Conservation (phyloP, 1,140 invertebrate genomes). For the Aradophagus sp. region DNA sequence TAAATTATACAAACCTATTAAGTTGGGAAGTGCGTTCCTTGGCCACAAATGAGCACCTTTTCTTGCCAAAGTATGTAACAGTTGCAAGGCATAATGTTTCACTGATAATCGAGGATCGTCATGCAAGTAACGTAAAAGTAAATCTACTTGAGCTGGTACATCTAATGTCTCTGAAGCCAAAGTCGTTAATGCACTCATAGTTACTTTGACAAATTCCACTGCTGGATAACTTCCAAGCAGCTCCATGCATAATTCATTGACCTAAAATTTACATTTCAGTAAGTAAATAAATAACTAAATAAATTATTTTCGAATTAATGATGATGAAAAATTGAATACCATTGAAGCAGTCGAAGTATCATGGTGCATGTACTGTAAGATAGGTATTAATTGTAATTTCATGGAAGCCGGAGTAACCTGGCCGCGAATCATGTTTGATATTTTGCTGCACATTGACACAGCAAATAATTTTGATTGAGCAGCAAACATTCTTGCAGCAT, state of each 20-base stretch:
- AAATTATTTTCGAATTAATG: too few relatives aligned
- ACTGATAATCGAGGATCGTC: slow-evolving; percentile 82
- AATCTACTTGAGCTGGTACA: slow-evolving; percentile 88
- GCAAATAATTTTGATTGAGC: slow-evolving; percentile 95
- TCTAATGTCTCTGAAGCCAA: slow-evolving; percentile 92
- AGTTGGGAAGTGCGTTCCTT: slow-evolving; percentile 78
- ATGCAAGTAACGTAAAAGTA: slow-evolving; percentile 74
- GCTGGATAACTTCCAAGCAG: slow-evolving; percentile 91
- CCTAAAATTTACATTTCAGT: too few relatives aligned
- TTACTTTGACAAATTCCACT: slow-evolving; percentile 89
- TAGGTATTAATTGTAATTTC: slow-evolving; percentile 92
- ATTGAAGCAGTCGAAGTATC: slow-evolving; percentile 88
- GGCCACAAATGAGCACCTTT: slow-evolving; percentile 89
- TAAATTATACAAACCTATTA: slow-evolving; percentile 74
- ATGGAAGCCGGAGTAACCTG: slow-evolving; percentile 92
- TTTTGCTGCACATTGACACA: slow-evolving; percentile 96
- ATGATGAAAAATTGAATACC: too few relatives aligned
- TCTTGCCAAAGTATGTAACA: slow-evolving; percentile 84
- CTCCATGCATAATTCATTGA: slow-evolving; percentile 84
- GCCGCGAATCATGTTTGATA: slow-evolving; percentile 95
- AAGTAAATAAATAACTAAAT: too few relatives aligned
- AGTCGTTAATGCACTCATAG: slow-evolving; percentile 90
- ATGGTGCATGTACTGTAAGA: slow-evolving; percentile 95
- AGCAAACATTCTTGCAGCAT: slow-evolving; percentile 94
- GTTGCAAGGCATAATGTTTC: slow-evolving; percentile 83